Evolutionary conservation across 2,888 invertebrate genomes (phyloP).

Genomic region (Drosophila kanekoi): DNA sequence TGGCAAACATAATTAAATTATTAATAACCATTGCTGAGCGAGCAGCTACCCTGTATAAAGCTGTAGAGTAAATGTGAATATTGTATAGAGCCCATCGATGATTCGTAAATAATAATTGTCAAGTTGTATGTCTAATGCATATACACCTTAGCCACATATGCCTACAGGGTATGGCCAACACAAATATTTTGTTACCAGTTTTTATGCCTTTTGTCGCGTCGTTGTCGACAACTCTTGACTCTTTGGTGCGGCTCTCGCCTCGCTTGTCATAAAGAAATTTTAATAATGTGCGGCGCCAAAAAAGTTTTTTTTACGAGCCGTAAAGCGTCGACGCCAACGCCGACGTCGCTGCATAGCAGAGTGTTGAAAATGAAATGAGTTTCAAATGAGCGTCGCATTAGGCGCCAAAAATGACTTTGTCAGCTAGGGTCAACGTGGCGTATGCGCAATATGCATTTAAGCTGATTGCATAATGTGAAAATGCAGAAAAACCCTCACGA

Average conservation of each 20-base stretch:
- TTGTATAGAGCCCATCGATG: no score
- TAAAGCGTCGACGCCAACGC: slow-evolving; percentile 47
- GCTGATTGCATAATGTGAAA: slow-evolving; percentile 40
- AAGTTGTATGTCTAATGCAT: neutral
- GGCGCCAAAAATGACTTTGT: slow-evolving; percentile 59
- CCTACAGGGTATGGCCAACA: slow-evolving; percentile 41
- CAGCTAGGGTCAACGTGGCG: slow-evolving; percentile 66
- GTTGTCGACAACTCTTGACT: slow-evolving; percentile 51
- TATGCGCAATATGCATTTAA: slow-evolving; percentile 63
- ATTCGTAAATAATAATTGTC: no score
- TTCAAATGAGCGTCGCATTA: slow-evolving; percentile 65
- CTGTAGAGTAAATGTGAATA: no score
- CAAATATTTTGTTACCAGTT: slow-evolving; percentile 80
- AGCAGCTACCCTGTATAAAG: slow-evolving; percentile 19
- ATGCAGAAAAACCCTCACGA: neutral
- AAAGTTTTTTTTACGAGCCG: slow-evolving; percentile 71
- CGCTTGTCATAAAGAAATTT: slow-evolving; percentile 79
- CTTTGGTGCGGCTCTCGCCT: slow-evolving; percentile 52
- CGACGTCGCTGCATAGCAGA: slow-evolving; percentile 54
- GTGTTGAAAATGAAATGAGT: slow-evolving; percentile 80
- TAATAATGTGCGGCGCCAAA: slow-evolving; percentile 82
- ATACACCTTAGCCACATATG: neutral
- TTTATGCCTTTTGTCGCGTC: slow-evolving; percentile 80
- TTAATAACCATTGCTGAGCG: neutral
- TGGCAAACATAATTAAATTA: slow-evolving; percentile 57